Evolutionary conservation across 2,888 invertebrate species (phyloP), one percentile per base, ranked within the genome.

Genomic region (Ennomos erosarius): DNA sequence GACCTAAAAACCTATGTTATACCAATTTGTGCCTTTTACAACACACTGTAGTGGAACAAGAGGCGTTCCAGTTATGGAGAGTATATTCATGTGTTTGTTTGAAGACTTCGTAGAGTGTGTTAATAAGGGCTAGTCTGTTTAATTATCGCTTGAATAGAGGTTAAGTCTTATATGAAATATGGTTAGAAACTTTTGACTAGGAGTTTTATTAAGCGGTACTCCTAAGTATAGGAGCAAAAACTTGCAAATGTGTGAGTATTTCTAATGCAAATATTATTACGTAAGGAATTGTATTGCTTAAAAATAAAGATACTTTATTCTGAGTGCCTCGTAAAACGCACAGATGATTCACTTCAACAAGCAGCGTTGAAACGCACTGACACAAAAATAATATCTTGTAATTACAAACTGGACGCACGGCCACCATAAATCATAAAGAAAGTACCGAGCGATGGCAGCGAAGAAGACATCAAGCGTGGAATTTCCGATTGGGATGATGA

Each of bases 381-480:
- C 53, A 69, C 66, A 62, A 69, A 73, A 73, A 75, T 76, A 78
- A 79, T 72, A 67, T 68, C 65, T 67, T 68, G 76, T 80, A 85
- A 85, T 85, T 84, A 82, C 75, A 62, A 72, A 65, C 71, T 74
- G 73, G 62, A 69, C 72, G 70, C 60, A 39, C 70, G 54, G 9
- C 42, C 43, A 36, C 79, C 81, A 81, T 88, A 88, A 89, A 89
- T 89, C 85, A 90, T 85, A 85, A 84, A 81, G 85, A 88, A 88
- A 88, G 84, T 82, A 83, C 76, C 74, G 74, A 70, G 70, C 78
- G 11, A 39, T 50, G 38, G 40, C 51, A 79, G 81, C 79, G 78
- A 90, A 83, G 86, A 88, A 87, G 89, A 87, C 78, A 83, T 90
- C 87, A 85, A 42, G 81, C 80, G 80, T 83, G 87, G 84, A 89